Base-by-base conservation (phyloP, 2,113 vertebrate species). In the Orthonyx spaldingii region DNA sequence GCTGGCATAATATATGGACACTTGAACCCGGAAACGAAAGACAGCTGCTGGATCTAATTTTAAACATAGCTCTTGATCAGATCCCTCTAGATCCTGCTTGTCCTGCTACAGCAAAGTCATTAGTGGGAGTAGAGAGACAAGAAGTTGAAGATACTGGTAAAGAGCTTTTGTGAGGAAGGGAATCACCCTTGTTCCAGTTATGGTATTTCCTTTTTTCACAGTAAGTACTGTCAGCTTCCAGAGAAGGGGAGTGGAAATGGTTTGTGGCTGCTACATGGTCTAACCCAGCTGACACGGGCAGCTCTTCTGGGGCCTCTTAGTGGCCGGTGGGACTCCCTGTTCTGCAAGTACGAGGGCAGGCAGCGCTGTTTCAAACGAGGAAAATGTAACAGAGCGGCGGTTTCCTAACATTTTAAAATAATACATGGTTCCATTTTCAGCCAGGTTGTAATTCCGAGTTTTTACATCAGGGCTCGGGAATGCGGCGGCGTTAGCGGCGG, bases 11-110 rank as follows among this genome's bases (percentile, higher is more conserved):
- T 65, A 55, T 27, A 76, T 6, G 1, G 93, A 89, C 76, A 93
- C 41, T 93, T 90, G 92, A 96, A 89, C 84, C 65, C 8, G 9
- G 89, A 96, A 96, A 93, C 0, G 32, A 94, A 90, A 87, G 85
- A 83, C 97, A 97, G 97, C 95, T 97, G 97, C 93, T 89, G 41
- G 65, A 49, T 94, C 97, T 97, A 97, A 97, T 96, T 97, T 97
- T 97, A 97, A 96, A 97, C 93, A 65, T n/a, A 89, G 86, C 37
- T 91, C 64, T 80, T 22, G 50, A 41, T 76, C 69, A 44, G 90
- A 76, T 90, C 78, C 21, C 57, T 63, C 44, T 83, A 59, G 87
- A 69, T 89, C 61, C 70, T 71, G 59, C 61, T n/a, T 79, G 95
- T 68, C 66, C 55, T 35, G 76, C 57, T 64, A 16, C 84, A 23